These are phyloP conservation scores for Mesorhabditis sp. DNA, from an alignment of 2,888 invertebrate species.

Conservation along the genomic window DNA sequence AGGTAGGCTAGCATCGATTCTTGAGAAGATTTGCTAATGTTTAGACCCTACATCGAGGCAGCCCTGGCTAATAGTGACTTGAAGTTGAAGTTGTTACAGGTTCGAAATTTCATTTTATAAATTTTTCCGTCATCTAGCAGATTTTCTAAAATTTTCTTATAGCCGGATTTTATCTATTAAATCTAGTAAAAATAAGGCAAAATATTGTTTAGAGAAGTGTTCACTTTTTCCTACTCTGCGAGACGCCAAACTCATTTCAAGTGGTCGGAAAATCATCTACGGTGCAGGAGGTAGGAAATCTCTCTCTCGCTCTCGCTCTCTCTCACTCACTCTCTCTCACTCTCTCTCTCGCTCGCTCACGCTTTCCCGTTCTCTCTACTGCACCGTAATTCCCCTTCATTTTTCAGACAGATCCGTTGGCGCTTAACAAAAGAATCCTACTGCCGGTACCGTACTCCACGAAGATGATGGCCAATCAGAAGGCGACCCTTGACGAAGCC, in stretches of 20 bases:
- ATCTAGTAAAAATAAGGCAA: neutral
- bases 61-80: neutral
- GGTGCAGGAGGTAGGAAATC: neutral
- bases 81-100: neutral
- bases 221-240: slow-evolving; percentile 1
- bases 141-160: too few relatives aligned
- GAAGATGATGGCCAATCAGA: neutral
- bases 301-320: too few relatives aligned
- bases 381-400: neutral
- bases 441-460: neutral
- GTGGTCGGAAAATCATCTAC: neutral
- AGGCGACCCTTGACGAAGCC: neutral
- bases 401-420: neutral
- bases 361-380: too few relatives aligned
- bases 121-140: too few relatives aligned
- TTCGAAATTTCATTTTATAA: neutral
- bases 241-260: neutral
- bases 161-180: too few relatives aligned
- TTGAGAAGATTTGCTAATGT: neutral
- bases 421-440: neutral
- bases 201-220: neutral
- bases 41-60: slow-evolving; percentile 4
- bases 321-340: too few relatives aligned
- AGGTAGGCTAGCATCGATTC: neutral
- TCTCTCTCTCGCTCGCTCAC: too few relatives aligned